phyloP scores from a whole-genome alignment of 37 sponge, comb jelly and placozoan species.

The Amphimedon queenslandica region DNA sequence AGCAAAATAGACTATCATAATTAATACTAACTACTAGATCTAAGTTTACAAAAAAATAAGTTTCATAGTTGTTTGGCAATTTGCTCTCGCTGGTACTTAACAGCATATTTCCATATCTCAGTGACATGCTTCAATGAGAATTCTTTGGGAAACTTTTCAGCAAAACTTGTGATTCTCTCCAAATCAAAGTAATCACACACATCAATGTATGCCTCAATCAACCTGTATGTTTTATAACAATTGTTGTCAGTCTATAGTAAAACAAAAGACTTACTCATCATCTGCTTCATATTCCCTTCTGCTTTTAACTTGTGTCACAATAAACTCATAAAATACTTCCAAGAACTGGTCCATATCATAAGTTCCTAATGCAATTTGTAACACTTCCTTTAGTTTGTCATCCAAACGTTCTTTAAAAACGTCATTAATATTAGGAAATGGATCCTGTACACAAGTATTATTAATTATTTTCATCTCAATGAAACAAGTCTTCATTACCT shows the following conservation, averaged over 20 bases:
- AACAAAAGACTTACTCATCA: neutral
- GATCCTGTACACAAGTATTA: neutral
- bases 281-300: neutral
- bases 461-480: neutral
- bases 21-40: too few species aligned
- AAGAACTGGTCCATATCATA: neutral
- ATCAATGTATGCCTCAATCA: neutral
- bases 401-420: neutral
- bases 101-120: neutral
- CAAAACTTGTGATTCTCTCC: neutral
- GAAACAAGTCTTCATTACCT: neutral
- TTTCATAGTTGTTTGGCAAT: too few species aligned
- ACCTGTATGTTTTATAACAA: neutral
- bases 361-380: neutral
- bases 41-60: too few species aligned
- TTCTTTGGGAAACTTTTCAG: neutral
- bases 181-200: neutral
- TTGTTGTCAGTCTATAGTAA: neutral
- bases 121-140: neutral
- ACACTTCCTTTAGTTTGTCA: neutral
- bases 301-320: neutral
- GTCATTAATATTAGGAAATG: neutral
- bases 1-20: too few species aligned
- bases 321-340: neutral
- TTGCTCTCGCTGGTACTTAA: neutral